Evolutionary conservation across 2,797 vertebrate species (phyloP).

Genomic region (Silurus lanzhouensis): DNA sequence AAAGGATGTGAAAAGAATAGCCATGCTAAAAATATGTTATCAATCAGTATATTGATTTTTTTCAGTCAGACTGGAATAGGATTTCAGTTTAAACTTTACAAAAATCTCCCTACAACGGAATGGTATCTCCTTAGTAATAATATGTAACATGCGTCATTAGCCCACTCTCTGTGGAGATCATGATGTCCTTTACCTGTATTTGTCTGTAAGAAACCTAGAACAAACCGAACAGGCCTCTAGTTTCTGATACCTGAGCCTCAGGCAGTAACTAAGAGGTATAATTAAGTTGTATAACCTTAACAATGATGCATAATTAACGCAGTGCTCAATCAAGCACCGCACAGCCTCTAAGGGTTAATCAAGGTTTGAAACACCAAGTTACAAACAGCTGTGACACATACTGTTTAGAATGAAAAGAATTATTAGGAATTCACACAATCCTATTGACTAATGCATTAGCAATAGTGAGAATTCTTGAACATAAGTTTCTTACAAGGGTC

Average conservation of each 20-base stretch:
- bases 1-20: neutral
- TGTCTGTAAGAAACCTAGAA: slow-evolving; percentile 8
- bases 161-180: slow-evolving; percentile 1
- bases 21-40: neutral
- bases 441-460: neutral
- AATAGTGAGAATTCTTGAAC: neutral
- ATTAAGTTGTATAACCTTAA: slow-evolving; percentile 48
- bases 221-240: slow-evolving; percentile 16
- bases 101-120: neutral
- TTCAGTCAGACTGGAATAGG: neutral
- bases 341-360: slow-evolving; percentile 27
- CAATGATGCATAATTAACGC: slow-evolving; percentile 45
- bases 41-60: neutral
- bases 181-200: slow-evolving; percentile 15
- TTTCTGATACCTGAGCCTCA: slow-evolving; percentile 33
- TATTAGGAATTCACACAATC: neutral
- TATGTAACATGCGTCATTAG: slow-evolving; percentile 15
- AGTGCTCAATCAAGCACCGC: slow-evolving; percentile 37
- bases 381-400: slow-evolving; percentile 32
- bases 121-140: neutral
- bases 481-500: neutral
- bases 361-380: slow-evolving; percentile 11
- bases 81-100: neutral
- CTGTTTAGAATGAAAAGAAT: neutral
- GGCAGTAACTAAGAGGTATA: slow-evolving; percentile 34